phyloP scores from a whole-genome alignment of 2,888 invertebrate genomes.

The Ectemnius lituratus region DNA sequence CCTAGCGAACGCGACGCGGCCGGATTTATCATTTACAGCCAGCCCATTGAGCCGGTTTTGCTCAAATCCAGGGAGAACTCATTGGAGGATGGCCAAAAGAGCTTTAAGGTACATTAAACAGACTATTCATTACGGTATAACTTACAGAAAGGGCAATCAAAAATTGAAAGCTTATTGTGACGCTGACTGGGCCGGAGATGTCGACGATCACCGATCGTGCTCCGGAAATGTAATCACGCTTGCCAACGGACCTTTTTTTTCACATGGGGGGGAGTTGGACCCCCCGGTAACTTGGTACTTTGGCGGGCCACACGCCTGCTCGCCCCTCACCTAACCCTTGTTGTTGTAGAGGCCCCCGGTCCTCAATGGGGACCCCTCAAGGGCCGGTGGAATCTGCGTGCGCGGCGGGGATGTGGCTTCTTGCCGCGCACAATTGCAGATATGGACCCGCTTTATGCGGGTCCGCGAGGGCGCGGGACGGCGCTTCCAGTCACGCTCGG shows the following conservation, averaged over 20 bases:
- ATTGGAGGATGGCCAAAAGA: constrained; percentile 23
- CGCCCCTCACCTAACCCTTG: no score
- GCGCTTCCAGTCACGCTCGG: no score
- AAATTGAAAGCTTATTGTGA: constrained; percentile 13
- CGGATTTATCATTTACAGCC: constrained; percentile 13
- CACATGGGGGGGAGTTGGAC: no score
- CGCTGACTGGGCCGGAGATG: constrained; percentile 26
- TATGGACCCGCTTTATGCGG: no score
- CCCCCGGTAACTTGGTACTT: no score
- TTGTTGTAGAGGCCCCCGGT: no score
- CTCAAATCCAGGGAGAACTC: not conserved
- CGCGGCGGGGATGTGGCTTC: no score
- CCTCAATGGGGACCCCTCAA: no score
- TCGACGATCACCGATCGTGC: constrained; percentile 6
- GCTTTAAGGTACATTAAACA: constrained; percentile 20
- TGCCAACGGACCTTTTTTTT: constrained; percentile 12
- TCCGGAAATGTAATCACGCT: constrained; percentile 16
- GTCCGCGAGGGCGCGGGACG: no score
- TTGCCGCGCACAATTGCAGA: no score
- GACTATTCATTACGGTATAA: constrained; percentile 17
- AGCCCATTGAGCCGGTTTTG: constrained; percentile 24
- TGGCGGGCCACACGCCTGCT: no score
- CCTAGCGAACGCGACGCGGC: constrained; percentile 9
- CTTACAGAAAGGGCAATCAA: not conserved
- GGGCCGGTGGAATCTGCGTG: no score